Evolutionary conservation across 2,888 invertebrate species (phyloP).

Genomic region (Syrphus vitripennis): DNA sequence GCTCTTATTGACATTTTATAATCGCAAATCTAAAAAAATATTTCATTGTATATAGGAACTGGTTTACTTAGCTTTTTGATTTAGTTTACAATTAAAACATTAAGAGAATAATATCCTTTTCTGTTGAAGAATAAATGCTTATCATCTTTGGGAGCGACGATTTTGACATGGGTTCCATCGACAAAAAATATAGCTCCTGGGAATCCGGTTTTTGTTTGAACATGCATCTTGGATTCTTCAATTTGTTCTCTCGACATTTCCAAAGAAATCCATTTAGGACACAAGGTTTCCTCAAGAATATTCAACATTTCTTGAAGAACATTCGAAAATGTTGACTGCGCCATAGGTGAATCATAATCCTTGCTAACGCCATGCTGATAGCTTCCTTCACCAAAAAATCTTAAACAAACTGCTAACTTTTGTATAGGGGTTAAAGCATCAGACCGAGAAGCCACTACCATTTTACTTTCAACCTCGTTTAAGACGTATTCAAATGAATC

Average conservation of each 20-base stretch:
- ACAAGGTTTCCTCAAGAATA: background rate
- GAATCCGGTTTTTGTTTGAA: background rate
- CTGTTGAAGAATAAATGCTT: background rate
- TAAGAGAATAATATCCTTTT: background rate
- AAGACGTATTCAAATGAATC: background rate
- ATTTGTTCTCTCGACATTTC: background rate
- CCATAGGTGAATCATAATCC: background rate
- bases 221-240: background rate
- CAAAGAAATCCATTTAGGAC: slow-evolving; percentile 6
- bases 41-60: too few relatives aligned
- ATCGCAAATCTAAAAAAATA: too few relatives aligned
- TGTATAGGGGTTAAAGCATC: background rate
- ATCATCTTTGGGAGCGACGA: background rate
- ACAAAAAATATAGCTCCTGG: background rate
- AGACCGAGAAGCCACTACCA: background rate
- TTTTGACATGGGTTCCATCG: background rate
- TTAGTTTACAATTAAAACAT: background rate
- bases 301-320: background rate
- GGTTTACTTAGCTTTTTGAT: too few relatives aligned
- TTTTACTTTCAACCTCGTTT: background rate
- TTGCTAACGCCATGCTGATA: background rate
- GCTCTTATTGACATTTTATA: too few relatives aligned
- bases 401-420: background rate
- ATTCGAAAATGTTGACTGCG: slow-evolving; percentile 10
- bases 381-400: slow-evolving; percentile 3